A percentile compares a stretch with the other conserved stretches of the same genome.
phyloP scores from a whole-genome alignment of 1,140 invertebrate species.

The Cydia amplana region DNA sequence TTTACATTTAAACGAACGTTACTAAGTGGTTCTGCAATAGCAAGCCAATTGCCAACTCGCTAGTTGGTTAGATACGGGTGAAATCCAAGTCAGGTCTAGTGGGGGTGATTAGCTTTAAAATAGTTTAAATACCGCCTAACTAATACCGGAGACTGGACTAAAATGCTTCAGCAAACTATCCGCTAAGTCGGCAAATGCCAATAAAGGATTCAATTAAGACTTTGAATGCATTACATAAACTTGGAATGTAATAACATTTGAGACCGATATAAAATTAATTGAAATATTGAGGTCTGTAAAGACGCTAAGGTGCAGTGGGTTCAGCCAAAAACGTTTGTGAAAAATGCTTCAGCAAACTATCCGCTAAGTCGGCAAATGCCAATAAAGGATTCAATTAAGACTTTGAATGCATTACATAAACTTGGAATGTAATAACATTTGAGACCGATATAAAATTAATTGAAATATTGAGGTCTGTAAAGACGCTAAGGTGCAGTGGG shows the following conservation, averaged over 20 bases:
- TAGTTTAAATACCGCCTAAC: conserved; percentile 27
- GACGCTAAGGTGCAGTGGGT: too few relatives aligned
- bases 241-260: not conserved
- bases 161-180: conserved; percentile 20
- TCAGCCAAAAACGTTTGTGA: too few relatives aligned
- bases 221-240: conserved; percentile 18
- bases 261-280: not conserved
- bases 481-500: too few relatives aligned
- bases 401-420: conserved; percentile 18
- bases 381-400: conserved; percentile 25
- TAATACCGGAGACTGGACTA: not conserved
- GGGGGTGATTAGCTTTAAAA: conserved; percentile 22
- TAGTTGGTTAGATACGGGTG: not conserved
- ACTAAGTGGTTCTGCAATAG: conserved; percentile 9
- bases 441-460: not conserved
- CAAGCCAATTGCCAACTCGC: not conserved
- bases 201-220: conserved; percentile 26
- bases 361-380: conserved; percentile 16
- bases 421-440: not conserved
- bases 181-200: conserved; percentile 18
- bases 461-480: not conserved
- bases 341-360: conserved; percentile 22
- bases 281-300: not conserved
- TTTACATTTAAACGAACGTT: conserved; percentile 19
- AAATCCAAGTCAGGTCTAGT: conserved; percentile 21